Evolutionary conservation across 2,888 invertebrate species (phyloP), one percentile per base, ranked within the genome.

Genomic region (Drosophila stalkeri): DNA sequence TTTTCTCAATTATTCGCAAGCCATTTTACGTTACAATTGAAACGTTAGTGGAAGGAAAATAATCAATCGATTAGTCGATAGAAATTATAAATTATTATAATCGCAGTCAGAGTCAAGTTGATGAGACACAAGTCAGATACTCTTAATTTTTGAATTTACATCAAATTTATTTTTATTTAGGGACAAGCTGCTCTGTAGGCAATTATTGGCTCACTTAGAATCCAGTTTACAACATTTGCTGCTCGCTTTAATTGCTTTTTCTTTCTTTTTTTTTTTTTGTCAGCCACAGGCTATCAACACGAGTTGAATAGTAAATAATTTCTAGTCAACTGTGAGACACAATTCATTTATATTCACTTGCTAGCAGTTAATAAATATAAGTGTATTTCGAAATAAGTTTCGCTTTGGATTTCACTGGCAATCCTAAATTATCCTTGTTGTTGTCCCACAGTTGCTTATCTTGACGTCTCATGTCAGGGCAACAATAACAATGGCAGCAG

Each of bases 361-460:
- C 31, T 16, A 16, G 20, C 64, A 75, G 55, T 60, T 63, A 37
- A 59, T 63, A 60, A 44, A 41, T 57, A 41, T 54, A 71, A 77
- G 56, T 70, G 59, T 59, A 49, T 33, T 62, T 52, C 4, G 41
- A 47, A 47, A 27, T 70, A 65, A 55, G 65, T 77, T 64, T 62
- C 16, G 41, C 52, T 43, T 27, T 16, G 1, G 52, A 35, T 35
- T 52, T 20, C 20, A 12, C 8, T 3, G 56, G 44, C 44, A 35
- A 39, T 56, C 65, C 63, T 49, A 63, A 77, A 72, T 80, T 77
- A 60, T 77, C 63, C 54, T 47, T 52, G 72, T 67, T 80, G 81
- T 80, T 75, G 80, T 71, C 56, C 55, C 61, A 52, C 61, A 67
- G 70, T 65, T 75, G 57, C 67, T 87, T 77, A 87, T 81, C 82